Base-by-base conservation (phyloP, 2,113 vertebrate species). In the Axis porcinus region DNA sequence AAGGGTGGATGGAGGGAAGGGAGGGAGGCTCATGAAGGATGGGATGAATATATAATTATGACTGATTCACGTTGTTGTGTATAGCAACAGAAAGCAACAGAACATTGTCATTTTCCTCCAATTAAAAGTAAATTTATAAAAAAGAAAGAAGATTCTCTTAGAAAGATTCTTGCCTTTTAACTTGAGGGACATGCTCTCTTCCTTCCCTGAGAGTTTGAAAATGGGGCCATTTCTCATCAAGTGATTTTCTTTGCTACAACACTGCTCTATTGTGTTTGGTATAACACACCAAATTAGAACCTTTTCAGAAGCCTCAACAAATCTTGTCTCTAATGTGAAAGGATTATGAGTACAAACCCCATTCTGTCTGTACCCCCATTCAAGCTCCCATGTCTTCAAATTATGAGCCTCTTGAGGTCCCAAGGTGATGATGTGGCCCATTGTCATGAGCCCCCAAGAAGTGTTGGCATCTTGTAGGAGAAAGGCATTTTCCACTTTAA, bases 201-300 rank as follows among this genome's bases (percentile, higher is more conserved):
- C 6, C 25, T 78, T 93, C 54, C 33, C 55, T 83, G 82, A 84
- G 23, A 25, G 8, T 81, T 85, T 76, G 57, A 64, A 43, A 89
- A 90, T 86, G 45, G 82, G 79, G 57, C 19, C 36, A 88, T 93
- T 86, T 96, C 83, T 97, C 62, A 85, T 36, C n/a, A 76, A 76
- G 76, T 67, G 54, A 43, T 21, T 90, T 95, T 54, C 40, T 88
- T 82, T 85, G 60, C 67, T 91, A 78, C 3, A 52, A n/a, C 6
- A 2, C 36, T 54, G 43, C 74, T 92, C 54, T 83, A 28, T 36
- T 64, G 5, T 50, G 30, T 85, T 23, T 89, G 15, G 47, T 60
- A 27, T 27, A 91, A 88, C 86, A 92, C 45, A 54, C 27, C 88
- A 81, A 94, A 94, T 82, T 67, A 64, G 83, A 52, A 36, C 27